phyloP scores from a whole-genome alignment of 2,113 vertebrate genomes.

The Aythya baeri region DNA sequence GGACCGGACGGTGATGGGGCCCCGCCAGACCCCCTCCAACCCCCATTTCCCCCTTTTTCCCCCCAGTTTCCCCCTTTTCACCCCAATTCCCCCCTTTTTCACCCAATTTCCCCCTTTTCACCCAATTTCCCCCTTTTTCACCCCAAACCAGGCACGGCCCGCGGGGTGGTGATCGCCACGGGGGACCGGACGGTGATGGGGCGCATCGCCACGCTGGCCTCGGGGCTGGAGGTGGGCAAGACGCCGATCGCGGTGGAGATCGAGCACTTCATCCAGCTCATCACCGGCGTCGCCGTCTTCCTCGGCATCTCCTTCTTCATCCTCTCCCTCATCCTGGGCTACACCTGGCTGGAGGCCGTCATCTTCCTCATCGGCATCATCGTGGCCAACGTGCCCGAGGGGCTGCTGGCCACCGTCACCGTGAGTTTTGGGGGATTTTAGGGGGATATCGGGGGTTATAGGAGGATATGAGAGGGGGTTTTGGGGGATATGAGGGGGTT shows the following conservation, averaged over 20 bases:
- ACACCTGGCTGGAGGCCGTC: slow-evolving; percentile 87
- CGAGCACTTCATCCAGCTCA: slow-evolving; percentile 94
- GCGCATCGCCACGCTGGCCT: slow-evolving; percentile 90
- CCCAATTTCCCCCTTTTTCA: too few species aligned
- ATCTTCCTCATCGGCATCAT: slow-evolving; percentile 98
- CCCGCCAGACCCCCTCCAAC: too few species aligned
- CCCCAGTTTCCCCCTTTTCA: too few species aligned
- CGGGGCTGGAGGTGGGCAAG: slow-evolving; percentile 66
- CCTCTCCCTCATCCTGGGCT: slow-evolving; percentile 92
- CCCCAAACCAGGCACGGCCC: too few species aligned
- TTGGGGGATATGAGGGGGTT: too few species aligned
- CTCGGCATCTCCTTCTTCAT: slow-evolving; percentile 91
- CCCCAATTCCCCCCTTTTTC: too few species aligned
- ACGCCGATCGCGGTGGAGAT: slow-evolving; percentile 81
- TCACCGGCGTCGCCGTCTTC: slow-evolving; percentile 94
- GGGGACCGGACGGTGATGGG: slow-evolving; percentile 94
- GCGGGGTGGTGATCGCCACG: slow-evolving; percentile 43
- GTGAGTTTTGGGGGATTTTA: neutral
- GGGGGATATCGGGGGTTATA: too few species aligned
- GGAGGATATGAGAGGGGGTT: too few species aligned
- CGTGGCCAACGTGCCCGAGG: slow-evolving; percentile 89
- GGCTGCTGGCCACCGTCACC: slow-evolving; percentile 27
- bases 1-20: too few species aligned
- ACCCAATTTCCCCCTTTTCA: too few species aligned
- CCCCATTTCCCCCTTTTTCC: too few species aligned